phyloP scores from a whole-genome alignment of 2,797 vertebrate genomes.

The Chelonia mydas region DNA sequence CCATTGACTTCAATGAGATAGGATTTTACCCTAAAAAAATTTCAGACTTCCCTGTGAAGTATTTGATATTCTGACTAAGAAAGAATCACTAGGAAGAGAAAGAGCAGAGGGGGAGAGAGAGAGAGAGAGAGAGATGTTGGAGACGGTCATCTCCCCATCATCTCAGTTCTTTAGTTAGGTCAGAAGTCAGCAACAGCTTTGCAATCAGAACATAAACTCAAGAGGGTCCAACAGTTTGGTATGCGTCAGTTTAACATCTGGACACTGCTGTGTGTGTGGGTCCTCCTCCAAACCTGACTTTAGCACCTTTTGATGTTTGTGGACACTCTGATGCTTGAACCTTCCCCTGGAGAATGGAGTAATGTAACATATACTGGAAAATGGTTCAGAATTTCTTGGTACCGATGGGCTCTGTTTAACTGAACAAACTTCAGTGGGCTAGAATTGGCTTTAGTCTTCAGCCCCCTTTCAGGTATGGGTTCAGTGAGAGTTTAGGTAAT shows the following conservation, averaged over 20 bases:
- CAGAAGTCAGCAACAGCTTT: not conserved
- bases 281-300: not conserved
- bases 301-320: not conserved
- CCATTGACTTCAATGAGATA: not conserved
- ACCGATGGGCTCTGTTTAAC: not conserved
- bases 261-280: not conserved
- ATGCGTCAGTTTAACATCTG: not conserved
- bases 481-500: not conserved
- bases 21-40: not conserved
- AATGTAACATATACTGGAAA: not conserved
- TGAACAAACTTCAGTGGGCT: not conserved
- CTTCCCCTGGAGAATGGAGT: not conserved
- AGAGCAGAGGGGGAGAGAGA: not conserved
- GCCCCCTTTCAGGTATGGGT: not conserved
- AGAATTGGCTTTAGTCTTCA: not conserved
- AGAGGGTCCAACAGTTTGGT: not conserved
- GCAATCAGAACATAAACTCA: not conserved
- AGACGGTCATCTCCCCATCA: not conserved
- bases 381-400: not conserved
- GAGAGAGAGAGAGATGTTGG: not conserved
- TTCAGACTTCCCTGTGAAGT: not conserved
- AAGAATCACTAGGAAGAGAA: not conserved
- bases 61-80: not conserved
- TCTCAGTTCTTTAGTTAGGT: not conserved
- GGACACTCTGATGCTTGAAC: not conserved